phyloP scores from a whole-genome alignment of 1,140 invertebrate species.

The Melanaphis sacchari region DNA sequence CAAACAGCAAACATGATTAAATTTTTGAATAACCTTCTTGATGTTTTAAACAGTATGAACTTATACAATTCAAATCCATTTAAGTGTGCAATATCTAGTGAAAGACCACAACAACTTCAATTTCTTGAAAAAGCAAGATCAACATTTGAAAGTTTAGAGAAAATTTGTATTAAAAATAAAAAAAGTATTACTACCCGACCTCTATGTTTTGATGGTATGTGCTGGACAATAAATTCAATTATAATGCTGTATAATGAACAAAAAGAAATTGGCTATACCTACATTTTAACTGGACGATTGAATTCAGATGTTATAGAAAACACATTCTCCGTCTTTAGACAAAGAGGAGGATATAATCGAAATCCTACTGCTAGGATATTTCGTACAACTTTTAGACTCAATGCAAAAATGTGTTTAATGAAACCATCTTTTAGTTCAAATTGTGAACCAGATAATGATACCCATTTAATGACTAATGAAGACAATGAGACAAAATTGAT shows the following conservation, averaged over 20 bases:
- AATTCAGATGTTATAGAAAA: background rate
- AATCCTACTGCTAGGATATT: background rate
- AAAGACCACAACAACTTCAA: background rate
- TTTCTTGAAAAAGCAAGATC: background rate
- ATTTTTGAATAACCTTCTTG: background rate
- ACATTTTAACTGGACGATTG: background rate
- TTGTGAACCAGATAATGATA: background rate
- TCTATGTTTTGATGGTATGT: background rate
- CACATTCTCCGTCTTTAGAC: background rate
- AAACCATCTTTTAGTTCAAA: background rate
- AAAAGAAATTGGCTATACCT: background rate
- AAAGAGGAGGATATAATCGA: conserved; percentile 15
- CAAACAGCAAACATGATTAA: background rate
- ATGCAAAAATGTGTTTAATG: background rate
- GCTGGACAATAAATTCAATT: background rate
- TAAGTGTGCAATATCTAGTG: background rate
- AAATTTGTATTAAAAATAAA: no score
- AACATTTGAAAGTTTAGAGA: background rate
- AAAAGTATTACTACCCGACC: background rate
- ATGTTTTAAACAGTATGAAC: background rate
- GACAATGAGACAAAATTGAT: background rate
- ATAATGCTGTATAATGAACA: background rate
- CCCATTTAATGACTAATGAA: background rate
- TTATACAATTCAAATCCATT: background rate
- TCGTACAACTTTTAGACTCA: background rate